Evolutionary conservation across 2,888 invertebrate genomes (phyloP), one percentile per base, ranked within the genome.

Genomic region (Holacanthella duospinosa): DNA sequence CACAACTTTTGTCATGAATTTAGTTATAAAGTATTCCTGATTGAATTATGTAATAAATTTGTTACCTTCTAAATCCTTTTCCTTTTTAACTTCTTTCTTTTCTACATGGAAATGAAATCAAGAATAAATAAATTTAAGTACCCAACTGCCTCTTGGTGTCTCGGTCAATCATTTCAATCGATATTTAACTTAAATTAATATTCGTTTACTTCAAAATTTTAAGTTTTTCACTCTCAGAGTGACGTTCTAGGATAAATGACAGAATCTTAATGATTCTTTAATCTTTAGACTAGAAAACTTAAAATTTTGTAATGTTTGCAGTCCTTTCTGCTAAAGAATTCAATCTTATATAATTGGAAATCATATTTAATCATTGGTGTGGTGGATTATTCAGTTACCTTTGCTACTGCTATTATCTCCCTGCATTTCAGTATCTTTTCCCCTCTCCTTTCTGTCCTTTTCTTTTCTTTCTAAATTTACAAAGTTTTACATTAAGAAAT

Each of bases 391-490:
- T n/a, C n/a, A n/a, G n/a, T n/a, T n/a, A n/a, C n/a, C n/a, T n/a
- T n/a, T n/a, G 21, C 2, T 29, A 57, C 29, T 24, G 29, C 43
- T 21, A 2, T 21, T 36, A 21, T n/a, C 59, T 43, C 29, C 59
- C 21, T 19, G 19, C 9, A 12, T 29, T 57, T 57, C 43, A 48
- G 26, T 56, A n/a, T 43, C 61, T 28, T 44, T 43, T 2, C 55
- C 61, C 6, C 26, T 48, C 9, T 63, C 63, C 4, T 55, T 55
- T 16, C 63, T 27, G 24, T 62, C 62, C 53, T 48, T 62, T 9
- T 62, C 62, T 54, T 54, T 55, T 28, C 60, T 43, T 2, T 60
- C 54, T 36, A 36, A 36, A 16, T 6, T 9, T 6, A 36, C 9
- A 9, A 36, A 36, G 16, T 16, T 9, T 9, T 36, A 36, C 6